Conservation (phyloP, 2,797 vertebrate genomes). For the Lacerta agilis region DNA sequence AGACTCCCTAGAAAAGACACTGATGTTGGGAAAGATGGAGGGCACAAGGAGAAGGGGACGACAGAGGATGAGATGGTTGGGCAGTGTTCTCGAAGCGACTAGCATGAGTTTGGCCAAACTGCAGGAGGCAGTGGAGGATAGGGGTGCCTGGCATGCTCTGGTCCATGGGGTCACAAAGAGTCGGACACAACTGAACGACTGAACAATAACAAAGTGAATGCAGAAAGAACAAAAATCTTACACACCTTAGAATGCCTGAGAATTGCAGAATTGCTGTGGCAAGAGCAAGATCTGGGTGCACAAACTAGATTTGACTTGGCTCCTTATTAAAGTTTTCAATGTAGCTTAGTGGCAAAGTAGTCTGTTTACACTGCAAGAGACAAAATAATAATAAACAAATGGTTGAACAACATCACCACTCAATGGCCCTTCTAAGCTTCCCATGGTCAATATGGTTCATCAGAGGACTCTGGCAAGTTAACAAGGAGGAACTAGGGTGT, state of each 20-base stretch:
- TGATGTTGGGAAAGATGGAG: too few species aligned
- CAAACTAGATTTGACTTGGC: neutral
- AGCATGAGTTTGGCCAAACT: too few species aligned
- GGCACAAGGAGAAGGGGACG: too few species aligned
- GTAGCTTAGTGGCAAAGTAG: neutral
- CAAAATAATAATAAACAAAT: neutral
- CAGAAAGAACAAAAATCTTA: neutral
- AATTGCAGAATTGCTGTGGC: neutral
- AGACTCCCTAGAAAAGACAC: too few species aligned
- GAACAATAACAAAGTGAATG: neutral
- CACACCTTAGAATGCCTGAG: neutral
- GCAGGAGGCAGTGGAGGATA: too few species aligned
- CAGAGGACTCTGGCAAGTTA: neutral
- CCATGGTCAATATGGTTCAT: neutral
- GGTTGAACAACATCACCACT: neutral
- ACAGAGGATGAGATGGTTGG: too few species aligned
- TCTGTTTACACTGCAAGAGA: neutral
- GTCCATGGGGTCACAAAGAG: too few species aligned
- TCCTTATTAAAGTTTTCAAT: neutral
- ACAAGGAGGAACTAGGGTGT: neutral
- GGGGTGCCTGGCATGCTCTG: too few species aligned
- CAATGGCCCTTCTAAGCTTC: neutral
- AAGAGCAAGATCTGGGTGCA: neutral
- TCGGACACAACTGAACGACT: too few species aligned
- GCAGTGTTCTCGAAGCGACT: too few species aligned